Percentiles rank a stretch among this genome's conserved stretches.
Conservation (phyloP, 2,113 vertebrate species). For the Saguinus midas region DNA sequence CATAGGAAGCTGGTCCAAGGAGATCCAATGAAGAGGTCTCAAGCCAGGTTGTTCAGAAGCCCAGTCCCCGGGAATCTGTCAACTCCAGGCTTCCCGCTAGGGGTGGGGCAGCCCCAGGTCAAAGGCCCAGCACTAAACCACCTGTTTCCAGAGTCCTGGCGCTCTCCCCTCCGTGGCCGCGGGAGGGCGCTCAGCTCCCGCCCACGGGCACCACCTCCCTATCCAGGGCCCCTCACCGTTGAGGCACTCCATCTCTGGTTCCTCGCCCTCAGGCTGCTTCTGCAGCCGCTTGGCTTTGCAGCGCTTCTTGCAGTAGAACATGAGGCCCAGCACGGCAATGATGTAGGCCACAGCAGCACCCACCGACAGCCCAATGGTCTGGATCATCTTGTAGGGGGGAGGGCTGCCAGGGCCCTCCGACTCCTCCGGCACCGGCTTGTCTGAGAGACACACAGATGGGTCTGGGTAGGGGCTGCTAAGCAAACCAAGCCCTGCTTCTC, state of each 20-base stretch:
- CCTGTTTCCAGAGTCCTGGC: neutral
- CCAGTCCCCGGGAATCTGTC: neutral
- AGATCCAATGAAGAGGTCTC: neutral
- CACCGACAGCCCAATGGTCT: slow-evolving; percentile 96
- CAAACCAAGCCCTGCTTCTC: neutral
- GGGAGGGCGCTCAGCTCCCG: neutral
- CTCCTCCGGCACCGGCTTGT: slow-evolving; percentile 85
- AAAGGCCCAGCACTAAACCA: neutral
- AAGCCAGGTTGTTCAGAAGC: neutral
- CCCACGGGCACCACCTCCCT: accelerated
- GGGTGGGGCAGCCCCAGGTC: neutral
- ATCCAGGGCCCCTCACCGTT: slow-evolving; percentile 86
- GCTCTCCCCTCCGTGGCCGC: neutral
- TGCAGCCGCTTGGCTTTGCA: slow-evolving; percentile 93
- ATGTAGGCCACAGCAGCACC: slow-evolving; percentile 98
- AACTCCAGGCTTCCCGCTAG: neutral
- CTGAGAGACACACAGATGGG: slow-evolving; percentile 79
- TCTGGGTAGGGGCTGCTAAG: neutral
- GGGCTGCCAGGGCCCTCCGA: slow-evolving; percentile 80
- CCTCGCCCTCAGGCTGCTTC: slow-evolving; percentile 93
- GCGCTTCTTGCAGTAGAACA: slow-evolving; percentile 99
- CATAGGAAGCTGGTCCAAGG: neutral
- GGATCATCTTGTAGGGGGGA: slow-evolving; percentile 99
- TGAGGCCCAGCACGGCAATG: slow-evolving; percentile 96
- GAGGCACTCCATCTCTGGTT: slow-evolving; percentile 98